Conservation (phyloP, 2,888 invertebrate species). For the Cantharis rustica region DNA sequence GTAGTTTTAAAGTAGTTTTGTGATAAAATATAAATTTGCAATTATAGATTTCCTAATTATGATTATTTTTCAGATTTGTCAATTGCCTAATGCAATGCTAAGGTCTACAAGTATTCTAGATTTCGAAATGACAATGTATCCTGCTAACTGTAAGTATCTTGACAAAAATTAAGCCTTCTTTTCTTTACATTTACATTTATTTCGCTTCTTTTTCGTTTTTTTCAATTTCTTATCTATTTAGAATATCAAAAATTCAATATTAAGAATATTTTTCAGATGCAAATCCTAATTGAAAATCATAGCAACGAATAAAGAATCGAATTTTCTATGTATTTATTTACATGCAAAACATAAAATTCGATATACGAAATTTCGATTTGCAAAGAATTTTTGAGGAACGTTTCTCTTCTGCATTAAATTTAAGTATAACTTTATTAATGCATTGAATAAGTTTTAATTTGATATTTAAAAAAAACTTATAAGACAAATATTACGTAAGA, state of each 20-base stretch:
- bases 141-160: background rate
- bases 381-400: too few relatives aligned
- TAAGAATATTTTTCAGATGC: background rate
- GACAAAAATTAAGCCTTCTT: too few relatives aligned
- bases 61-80: background rate
- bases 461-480: background rate
- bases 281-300: background rate
- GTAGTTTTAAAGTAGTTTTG: too few relatives aligned
- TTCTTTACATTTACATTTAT: too few relatives aligned
- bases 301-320: background rate
- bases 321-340: background rate
- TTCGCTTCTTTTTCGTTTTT: too few relatives aligned
- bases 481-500: background rate
- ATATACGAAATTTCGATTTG: background rate
- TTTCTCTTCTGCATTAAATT: background rate
- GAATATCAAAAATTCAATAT: too few relatives aligned
- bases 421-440: background rate
- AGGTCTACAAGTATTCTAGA: background rate
- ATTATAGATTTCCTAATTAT: background rate
- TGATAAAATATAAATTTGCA: too few relatives aligned
- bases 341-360: background rate
- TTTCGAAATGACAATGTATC: background rate
- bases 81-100: background rate
- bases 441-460: background rate
- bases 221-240: too few relatives aligned